Conservation (phyloP, 2,113 vertebrate species). For the Anguilla rostrata region DNA sequence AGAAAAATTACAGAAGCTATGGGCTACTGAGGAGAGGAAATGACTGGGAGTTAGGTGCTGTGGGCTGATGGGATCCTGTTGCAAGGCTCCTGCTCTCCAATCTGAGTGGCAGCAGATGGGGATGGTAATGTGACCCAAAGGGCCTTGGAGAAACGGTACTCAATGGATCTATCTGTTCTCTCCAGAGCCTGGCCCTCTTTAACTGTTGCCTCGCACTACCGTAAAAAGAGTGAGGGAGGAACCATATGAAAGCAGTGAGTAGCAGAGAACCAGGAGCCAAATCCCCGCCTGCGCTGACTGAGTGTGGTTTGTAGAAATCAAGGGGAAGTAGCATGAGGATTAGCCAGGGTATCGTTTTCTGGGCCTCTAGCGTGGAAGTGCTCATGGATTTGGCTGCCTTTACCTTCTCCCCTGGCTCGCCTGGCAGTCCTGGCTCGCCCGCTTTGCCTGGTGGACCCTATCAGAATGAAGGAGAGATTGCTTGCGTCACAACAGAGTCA, state of each 20-base stretch:
- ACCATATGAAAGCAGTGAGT: neutral
- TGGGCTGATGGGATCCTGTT: conserved; percentile 12
- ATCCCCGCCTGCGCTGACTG: neutral
- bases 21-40: neutral
- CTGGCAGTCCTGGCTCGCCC: conserved; percentile 81
- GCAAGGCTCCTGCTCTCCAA: neutral
- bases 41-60: conserved; percentile 4
- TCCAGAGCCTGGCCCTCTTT: neutral
- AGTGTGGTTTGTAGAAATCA: neutral
- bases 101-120: conserved; percentile 10
- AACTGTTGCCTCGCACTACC: neutral
- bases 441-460: conserved; percentile 82
- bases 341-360: neutral
- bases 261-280: neutral
- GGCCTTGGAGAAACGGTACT: neutral
- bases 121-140: neutral
- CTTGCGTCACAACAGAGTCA: neutral
- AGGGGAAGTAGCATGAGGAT: neutral
- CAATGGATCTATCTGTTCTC: conserved; percentile 9
- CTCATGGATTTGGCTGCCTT: conserved; percentile 28
- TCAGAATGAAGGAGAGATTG: conserved; percentile 34
- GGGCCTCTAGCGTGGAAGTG: neutral
- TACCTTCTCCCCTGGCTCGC: conserved; percentile 91
- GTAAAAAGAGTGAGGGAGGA: neutral
- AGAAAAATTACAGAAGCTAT: neutral